phyloP scores from a whole-genome alignment of 1,140 invertebrate genomes.

The Sitophilus oryzae region DNA sequence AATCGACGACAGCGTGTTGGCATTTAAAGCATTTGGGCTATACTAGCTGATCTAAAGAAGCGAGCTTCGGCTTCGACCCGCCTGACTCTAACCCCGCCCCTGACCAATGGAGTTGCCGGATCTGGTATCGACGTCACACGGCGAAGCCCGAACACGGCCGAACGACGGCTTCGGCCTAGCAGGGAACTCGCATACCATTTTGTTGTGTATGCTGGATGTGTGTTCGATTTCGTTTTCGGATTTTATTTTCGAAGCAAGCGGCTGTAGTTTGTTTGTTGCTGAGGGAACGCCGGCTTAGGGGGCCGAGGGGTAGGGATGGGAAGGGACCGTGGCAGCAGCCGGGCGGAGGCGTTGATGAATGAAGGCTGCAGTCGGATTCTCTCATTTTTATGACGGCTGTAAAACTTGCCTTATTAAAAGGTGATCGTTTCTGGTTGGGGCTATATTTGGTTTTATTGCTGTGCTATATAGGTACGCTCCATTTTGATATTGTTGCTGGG shows the following conservation, averaged over 20 bases:
- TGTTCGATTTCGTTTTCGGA: conserved; percentile 29
- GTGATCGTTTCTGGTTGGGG: conserved; percentile 12
- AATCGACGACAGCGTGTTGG: conserved; percentile 28
- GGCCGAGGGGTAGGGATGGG: conserved; percentile 8
- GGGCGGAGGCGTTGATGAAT: conserved; percentile 15
- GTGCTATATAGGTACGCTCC: conserved; percentile 7
- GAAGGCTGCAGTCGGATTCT: conserved; percentile 9
- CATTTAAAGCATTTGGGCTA: conserved; percentile 31
- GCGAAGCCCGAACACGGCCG: conserved; percentile 19
- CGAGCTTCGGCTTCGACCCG: conserved; percentile 33
- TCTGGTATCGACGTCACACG: conserved; percentile 34
- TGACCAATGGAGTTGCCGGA: conserved; percentile 33
- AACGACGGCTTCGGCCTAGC: conserved; percentile 16
- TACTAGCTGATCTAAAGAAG: conserved; percentile 29
- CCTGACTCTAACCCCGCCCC: conserved; percentile 40
- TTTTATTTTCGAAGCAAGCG: conserved; percentile 29
- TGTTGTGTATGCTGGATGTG: conserved; percentile 34
- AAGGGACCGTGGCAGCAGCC: conserved; percentile 4
- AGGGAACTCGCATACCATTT: conserved; percentile 41
- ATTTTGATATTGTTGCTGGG: conserved; percentile 2
- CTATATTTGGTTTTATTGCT: conserved; percentile 15
- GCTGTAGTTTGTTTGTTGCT: conserved; percentile 7
- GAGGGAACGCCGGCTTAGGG: background rate
- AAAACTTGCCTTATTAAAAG: conserved; percentile 18
- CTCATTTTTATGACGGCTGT: conserved; percentile 21